These are phyloP conservation scores for Rana temporaria DNA, from an alignment of 2,113 vertebrate species.

Conservation along the genomic window DNA sequence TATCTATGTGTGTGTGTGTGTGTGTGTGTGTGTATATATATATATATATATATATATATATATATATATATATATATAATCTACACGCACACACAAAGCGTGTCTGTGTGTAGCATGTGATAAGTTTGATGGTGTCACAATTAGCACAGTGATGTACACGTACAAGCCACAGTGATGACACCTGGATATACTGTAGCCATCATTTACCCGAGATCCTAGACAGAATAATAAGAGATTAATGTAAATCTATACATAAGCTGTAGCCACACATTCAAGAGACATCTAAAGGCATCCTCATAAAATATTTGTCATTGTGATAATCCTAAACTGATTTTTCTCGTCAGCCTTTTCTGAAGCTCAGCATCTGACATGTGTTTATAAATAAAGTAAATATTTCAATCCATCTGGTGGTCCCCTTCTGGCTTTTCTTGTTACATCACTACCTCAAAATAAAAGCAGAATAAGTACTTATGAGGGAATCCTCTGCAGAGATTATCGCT, in stretches of 20 bases:
- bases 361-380: slow-evolving; percentile 65
- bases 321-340: slow-evolving; percentile 60
- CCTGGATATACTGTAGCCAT: not conserved
- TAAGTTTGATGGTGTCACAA: too few relatives aligned
- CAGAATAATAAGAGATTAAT: slow-evolving; percentile 22
- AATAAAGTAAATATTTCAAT: slow-evolving; percentile 63
- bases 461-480: slow-evolving; percentile 68
- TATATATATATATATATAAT: too few relatives aligned
- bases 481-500: slow-evolving; percentile 60
- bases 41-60: too few relatives aligned
- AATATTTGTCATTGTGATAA: slow-evolving; percentile 61
- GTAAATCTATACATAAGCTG: slow-evolving; percentile 49
- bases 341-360: slow-evolving; percentile 43
- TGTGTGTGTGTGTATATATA: too few relatives aligned
- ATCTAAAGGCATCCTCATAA: slow-evolving; percentile 47
- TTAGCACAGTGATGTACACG: not conserved
- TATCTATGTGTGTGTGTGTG: too few relatives aligned
- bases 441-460: slow-evolving; percentile 63
- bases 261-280: slow-evolving; percentile 51
- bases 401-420: slow-evolving; percentile 63
- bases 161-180: not conserved
- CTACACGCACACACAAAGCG: too few relatives aligned
- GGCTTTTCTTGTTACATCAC: slow-evolving; percentile 68
- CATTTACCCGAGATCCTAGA: slow-evolving; percentile 28
- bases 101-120: too few relatives aligned